phyloP scores from a whole-genome alignment of 1,140 invertebrate genomes.

The Trichomalopsis sarcophagae region DNA sequence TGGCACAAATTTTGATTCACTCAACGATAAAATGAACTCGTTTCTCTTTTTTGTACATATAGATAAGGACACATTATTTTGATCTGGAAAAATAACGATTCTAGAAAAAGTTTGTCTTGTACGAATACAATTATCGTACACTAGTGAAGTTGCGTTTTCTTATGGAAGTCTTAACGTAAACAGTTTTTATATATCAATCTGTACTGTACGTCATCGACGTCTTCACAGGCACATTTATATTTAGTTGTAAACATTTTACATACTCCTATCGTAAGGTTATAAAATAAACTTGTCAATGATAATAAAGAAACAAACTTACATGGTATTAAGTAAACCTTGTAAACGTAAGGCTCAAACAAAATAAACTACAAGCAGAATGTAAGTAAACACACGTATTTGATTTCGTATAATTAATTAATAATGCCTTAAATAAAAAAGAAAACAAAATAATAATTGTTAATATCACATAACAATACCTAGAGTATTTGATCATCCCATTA shows the following conservation, averaged over 20 bases:
- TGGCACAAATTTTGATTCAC: not conserved
- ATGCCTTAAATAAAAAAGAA: slow-evolving; percentile 49
- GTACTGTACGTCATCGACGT: not conserved
- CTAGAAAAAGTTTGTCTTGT: not conserved
- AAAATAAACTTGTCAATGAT: not conserved
- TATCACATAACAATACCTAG: slow-evolving; percentile 65
- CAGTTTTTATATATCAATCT: not conserved
- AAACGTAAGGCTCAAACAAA: not conserved
- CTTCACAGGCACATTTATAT: not conserved
- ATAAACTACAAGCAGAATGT: not conserved
- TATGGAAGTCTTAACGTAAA: not conserved
- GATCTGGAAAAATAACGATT: not conserved
- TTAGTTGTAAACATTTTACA: not conserved
- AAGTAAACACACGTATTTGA: not conserved
- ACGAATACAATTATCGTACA: not conserved
- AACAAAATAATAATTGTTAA: slow-evolving; percentile 62
- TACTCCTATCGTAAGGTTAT: not conserved
- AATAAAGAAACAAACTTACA: not conserved
- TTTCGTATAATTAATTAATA: slow-evolving; percentile 38
- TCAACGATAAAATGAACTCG: not conserved
- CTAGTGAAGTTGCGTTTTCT: not conserved
- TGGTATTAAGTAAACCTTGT: not conserved
- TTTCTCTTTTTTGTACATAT: not conserved
- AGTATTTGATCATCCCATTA: slow-evolving; percentile 32
- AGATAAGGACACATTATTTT: not conserved